Conservation (phyloP, 2,797 vertebrate species). For the Menidia menidia region DNA sequence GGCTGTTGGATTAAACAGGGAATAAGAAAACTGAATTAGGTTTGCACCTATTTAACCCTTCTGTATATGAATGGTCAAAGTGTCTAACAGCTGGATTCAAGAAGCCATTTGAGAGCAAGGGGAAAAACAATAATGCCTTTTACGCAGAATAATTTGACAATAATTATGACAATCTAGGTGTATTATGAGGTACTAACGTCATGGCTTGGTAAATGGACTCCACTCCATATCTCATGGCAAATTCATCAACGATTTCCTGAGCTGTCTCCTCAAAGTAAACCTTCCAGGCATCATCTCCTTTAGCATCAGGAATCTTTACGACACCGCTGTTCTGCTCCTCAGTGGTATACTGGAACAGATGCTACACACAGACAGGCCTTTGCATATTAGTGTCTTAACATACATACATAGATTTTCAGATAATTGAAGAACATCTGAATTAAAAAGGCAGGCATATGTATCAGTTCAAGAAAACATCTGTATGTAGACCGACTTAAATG, state of each 20-base stretch:
- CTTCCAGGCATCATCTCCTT: conserved; percentile 97
- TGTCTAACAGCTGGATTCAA: background rate
- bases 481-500: background rate
- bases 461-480: background rate
- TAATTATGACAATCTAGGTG: conserved; percentile 7
- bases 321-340: conserved; percentile 93
- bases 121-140: background rate
- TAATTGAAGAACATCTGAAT: background rate
- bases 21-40: conserved; percentile 26
- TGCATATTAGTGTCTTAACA: background rate
- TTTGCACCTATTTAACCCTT: background rate
- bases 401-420: background rate
- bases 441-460: background rate
- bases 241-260: conserved; percentile 97
- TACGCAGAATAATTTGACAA: background rate
- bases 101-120: background rate
- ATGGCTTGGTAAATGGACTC: conserved; percentile 99
- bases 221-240: conserved; percentile 97
- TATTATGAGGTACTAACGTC: conserved; percentile 86
- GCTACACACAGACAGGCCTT: conserved; percentile 76
- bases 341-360: conserved; percentile 96
- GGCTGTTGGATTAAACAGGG: conserved; percentile 76
- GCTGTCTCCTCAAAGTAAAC: conserved; percentile 97
- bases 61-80: background rate
- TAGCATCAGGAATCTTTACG: conserved; percentile 95